Evolutionary conservation across 2,888 invertebrate genomes (phyloP).

Genomic region (Chymomyza fuscimana): DNA sequence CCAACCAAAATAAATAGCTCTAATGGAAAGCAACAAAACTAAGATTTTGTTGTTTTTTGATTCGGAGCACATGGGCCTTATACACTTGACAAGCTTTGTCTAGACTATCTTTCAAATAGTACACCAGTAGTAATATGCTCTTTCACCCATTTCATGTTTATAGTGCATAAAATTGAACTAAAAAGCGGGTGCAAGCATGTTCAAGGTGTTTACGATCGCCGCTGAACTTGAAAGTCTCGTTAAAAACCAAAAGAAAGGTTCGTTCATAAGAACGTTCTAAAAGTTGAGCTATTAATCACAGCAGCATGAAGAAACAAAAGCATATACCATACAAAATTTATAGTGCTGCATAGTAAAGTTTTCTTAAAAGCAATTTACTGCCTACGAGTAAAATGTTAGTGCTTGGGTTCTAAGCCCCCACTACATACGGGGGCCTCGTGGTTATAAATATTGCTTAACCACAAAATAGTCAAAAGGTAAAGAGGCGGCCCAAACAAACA

Average conservation of each 20-base stretch:
- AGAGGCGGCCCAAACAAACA: constrained; percentile 14
- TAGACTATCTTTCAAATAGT: not conserved
- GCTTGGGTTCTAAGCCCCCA: constrained; percentile 12
- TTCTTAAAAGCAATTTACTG: constrained; percentile 37
- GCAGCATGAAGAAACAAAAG: constrained; percentile 25
- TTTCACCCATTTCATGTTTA: too few relatives aligned
- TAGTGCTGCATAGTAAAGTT: constrained; percentile 36
- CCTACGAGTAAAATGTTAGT: constrained; percentile 30
- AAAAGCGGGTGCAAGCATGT: constrained; percentile 35
- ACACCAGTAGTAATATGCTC: too few relatives aligned
- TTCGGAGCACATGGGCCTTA: too few relatives aligned
- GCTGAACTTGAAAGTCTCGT: constrained; percentile 58
- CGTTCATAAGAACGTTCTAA: constrained; percentile 5
- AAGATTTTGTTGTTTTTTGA: too few relatives aligned
- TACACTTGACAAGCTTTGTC: too few relatives aligned
- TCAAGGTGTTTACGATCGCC: constrained; percentile 51
- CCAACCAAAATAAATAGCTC: too few relatives aligned
- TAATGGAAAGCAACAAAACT: too few relatives aligned
- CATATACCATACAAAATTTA: constrained; percentile 9
- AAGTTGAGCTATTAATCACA: constrained; percentile 54
- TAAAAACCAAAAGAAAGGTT: constrained; percentile 7
- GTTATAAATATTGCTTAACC: constrained; percentile 23
- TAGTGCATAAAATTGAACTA: not conserved
- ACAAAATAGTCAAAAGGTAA: constrained; percentile 13
- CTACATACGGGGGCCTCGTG: not conserved